These are phyloP conservation scores for Luperina testacea DNA, from an alignment of 2,888 invertebrate genomes.

Conservation along the genomic window DNA sequence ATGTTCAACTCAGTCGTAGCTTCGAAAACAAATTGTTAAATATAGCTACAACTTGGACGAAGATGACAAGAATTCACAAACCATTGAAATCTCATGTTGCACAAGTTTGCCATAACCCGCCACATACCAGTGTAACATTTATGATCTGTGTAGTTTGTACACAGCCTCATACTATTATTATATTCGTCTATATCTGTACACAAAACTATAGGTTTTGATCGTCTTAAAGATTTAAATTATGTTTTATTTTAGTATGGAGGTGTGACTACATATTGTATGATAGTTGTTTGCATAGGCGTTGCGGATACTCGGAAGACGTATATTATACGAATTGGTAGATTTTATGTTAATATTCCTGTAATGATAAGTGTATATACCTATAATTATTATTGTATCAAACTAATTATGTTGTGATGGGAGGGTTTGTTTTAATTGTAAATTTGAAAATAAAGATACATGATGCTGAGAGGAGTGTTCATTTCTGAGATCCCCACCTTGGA, in stretches of 20 bases:
- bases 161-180: constrained; percentile 23
- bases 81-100: constrained; percentile 41
- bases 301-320: constrained; percentile 51
- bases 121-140: constrained; percentile 34
- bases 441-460: constrained; percentile 80
- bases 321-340: constrained; percentile 67
- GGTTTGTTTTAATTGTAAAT: constrained; percentile 83
- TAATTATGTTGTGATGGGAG: constrained; percentile 75
- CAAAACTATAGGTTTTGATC: constrained; percentile 45
- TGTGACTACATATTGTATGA: constrained; percentile 48
- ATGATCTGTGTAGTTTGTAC: constrained; percentile 52
- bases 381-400: constrained; percentile 73
- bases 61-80: not conserved
- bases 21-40: constrained; percentile 16
- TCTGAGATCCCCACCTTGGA: not conserved
- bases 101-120: constrained; percentile 37
- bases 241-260: constrained; percentile 49
- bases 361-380: constrained; percentile 85
- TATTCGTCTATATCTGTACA: constrained; percentile 30
- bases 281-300: constrained; percentile 50
- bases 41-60: not conserved
- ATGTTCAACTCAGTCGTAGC: not conserved
- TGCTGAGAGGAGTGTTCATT: constrained; percentile 58
- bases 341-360: constrained; percentile 83
- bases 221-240: constrained; percentile 48